Percentiles rank a stretch among this genome's conserved stretches.
phyloP scores from a whole-genome alignment of 1,140 invertebrate species.

The Sipha flava region DNA sequence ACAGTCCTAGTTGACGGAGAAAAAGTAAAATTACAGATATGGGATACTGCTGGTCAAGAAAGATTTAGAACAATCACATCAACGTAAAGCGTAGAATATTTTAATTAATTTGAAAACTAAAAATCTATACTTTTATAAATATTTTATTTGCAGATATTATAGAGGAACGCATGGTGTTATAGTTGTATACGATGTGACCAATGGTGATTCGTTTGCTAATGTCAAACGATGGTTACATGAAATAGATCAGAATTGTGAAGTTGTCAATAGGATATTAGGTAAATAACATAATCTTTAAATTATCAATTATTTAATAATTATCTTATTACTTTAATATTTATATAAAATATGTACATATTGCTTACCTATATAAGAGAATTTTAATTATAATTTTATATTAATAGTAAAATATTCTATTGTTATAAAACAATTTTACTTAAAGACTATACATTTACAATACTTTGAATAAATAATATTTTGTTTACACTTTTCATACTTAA shows the following conservation, averaged over 20 bases:
- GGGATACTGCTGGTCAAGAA: conserved; percentile 92
- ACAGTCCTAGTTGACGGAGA: conserved; percentile 91
- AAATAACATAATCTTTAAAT: conserved; percentile 39
- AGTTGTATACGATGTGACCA: conserved; percentile 98
- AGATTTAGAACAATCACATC: conserved; percentile 92
- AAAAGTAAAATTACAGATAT: conserved; percentile 96
- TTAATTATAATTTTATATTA: no score
- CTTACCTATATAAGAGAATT: background rate
- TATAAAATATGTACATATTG: background rate
- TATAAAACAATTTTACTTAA: no score
- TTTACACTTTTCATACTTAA: no score
- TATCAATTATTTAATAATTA: background rate
- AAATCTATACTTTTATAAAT: background rate
- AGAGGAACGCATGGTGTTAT: conserved; percentile 98
- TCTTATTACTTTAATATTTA: background rate
- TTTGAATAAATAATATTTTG: no score
- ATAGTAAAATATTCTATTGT: no score
- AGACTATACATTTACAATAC: no score
- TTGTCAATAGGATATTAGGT: conserved; percentile 97
- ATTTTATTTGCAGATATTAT: conserved; percentile 70
- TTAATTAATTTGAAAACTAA: no score
- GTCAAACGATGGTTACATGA: conserved; percentile 96
- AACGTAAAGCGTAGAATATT: conserved; percentile 51
- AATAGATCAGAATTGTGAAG: conserved; percentile 99
- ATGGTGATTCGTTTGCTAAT: conserved; percentile 97